Percentiles rank a stretch among this genome's conserved stretches.
These are phyloP conservation scores for Melanostigma gelatinosum DNA, from an alignment of 2,113 vertebrate genomes.

Conservation along the genomic window DNA sequence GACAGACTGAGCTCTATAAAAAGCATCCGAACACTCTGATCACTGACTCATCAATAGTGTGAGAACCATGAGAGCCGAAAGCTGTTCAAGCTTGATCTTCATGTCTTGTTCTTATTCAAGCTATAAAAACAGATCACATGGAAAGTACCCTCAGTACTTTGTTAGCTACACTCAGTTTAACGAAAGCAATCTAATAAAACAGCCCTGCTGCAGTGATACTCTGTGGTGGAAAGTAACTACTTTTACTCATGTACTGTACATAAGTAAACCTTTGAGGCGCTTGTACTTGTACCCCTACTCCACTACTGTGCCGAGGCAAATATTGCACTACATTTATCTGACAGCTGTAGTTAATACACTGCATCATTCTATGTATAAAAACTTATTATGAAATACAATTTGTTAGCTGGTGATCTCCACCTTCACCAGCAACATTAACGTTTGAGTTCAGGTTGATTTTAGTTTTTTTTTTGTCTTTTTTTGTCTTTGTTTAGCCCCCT, in stretches of 20 bases:
- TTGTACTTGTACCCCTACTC: not conserved
- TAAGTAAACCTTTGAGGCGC: not conserved
- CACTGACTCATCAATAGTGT: not conserved
- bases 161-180: not conserved
- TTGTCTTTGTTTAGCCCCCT: not conserved
- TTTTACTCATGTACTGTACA: not conserved
- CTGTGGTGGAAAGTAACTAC: not conserved
- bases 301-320: not conserved
- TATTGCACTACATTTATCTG: not conserved
- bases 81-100: not conserved
- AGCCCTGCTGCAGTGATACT: not conserved
- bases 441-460: not conserved
- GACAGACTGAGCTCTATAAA: not conserved
- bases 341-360: not conserved
- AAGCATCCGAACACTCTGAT: not conserved
- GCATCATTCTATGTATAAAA: not conserved
- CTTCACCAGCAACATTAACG: not conserved
- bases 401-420: not conserved
- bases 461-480: not conserved
- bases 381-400: not conserved
- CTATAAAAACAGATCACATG: not conserved
- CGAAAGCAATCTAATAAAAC: not conserved
- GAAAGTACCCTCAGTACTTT: not conserved
- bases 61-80: not conserved
- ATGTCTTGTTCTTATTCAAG: not conserved